Evolutionary conservation across 2,113 vertebrate species (phyloP), one percentile per base, ranked within the genome.

Genomic region (Menura novaehollandiae): DNA sequence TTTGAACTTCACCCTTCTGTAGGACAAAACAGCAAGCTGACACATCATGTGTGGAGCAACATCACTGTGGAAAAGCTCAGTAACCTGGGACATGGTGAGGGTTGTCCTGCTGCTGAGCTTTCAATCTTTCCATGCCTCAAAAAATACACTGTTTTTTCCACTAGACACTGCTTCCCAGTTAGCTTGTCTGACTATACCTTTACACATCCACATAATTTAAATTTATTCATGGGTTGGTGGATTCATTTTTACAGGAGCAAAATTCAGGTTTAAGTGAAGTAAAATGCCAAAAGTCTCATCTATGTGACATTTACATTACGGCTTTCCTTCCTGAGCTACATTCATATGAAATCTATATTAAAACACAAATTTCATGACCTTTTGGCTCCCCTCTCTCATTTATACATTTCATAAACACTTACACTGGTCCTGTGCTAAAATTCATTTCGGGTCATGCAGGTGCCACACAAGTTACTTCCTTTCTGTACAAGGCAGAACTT

Each of bases 381-480:
- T 91, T 73, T 68, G 37, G 30, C 56, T 82, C 39, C 47, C 19
- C 35, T 89, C 46, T 94, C 53, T 82, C 81, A 96, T 83, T 85
- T 81, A 85, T 39, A 88, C 13, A 92, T 43, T 80, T 88, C 55
- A 58, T 73, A 79, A 90, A 76, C 26, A 60, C 56, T 81, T 77
- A 56, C 0, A 8, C 12, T 58, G 49, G 49, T 41, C 83, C 85
- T 88, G n/a, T 49, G 37, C 32, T 69, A 75, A 88, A 93, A 94
- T 73, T 73, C 53, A 66, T 69, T 92, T 79, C 30, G 41, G 75
- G 63, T 93, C 85, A 94, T 1, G 1, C 22, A 37, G 58, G 58
- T 88, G 85, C 93, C 77, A 88, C 7, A 79, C 63, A 89, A 90
- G 82, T 71, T 79, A 88, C 90, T 94, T 96, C 74, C 26, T 56